phyloP scores from a whole-genome alignment of 2,888 invertebrate species.

The Tanytarsus gracilentus region DNA sequence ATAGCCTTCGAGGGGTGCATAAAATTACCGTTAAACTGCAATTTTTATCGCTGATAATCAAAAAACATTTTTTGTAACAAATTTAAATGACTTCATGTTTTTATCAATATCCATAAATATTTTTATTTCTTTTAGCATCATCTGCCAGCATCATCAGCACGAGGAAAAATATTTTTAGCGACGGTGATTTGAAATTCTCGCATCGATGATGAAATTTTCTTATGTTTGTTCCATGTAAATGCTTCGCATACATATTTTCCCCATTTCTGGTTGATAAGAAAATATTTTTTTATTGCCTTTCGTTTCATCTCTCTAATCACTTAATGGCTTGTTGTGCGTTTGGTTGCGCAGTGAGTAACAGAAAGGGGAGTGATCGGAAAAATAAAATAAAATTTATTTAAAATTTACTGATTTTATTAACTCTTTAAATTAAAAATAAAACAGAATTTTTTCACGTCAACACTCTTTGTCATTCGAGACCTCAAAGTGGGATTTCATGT shows the following conservation, averaged over 20 bases:
- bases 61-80: neutral
- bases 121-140: slow-evolving; percentile 10
- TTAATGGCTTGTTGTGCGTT: too few species aligned
- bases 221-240: slow-evolving; percentile 4
- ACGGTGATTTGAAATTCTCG: slow-evolving; percentile 28
- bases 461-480: too few species aligned
- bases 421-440: too few species aligned
- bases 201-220: too few species aligned
- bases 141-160: slow-evolving; percentile 11
- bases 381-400: too few species aligned
- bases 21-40: neutral
- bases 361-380: too few species aligned
- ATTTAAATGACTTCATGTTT: neutral
- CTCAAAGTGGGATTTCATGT: neutral
- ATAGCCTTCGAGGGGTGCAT: slow-evolving; percentile 17
- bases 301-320: slow-evolving; percentile 1
- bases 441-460: too few species aligned
- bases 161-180: slow-evolving; percentile 17
- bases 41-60: slow-evolving; percentile 1
- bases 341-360: too few species aligned
- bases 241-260: neutral
- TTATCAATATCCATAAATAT: neutral
- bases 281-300: neutral
- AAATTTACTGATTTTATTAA: too few species aligned
- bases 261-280: neutral